Evolutionary conservation across 2,888 invertebrate species (phyloP).

Genomic region (Argyresthia goedartella): DNA sequence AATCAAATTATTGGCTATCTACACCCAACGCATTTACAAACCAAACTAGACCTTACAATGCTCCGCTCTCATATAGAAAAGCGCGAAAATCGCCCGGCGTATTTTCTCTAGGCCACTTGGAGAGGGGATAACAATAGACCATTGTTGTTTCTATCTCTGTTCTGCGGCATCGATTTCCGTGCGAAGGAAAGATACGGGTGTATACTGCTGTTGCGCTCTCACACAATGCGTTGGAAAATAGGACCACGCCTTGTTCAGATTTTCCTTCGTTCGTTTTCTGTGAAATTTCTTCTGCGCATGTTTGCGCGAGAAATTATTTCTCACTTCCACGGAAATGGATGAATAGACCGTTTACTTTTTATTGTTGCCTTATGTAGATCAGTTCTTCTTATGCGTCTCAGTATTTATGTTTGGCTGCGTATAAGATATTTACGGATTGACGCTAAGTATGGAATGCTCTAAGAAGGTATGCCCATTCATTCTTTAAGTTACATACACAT

Average conservation of each 20-base stretch:
- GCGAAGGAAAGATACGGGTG: conserved; percentile 32
- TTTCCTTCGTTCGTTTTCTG: conserved; percentile 13
- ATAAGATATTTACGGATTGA: no score
- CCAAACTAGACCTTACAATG: not conserved
- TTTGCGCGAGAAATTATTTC: not conserved
- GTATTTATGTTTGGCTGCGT: no score
- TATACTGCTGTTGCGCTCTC: conserved; percentile 31
- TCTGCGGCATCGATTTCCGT: conserved; percentile 37
- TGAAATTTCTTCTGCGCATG: not conserved
- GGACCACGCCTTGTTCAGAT: conserved; percentile 25
- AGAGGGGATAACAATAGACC: conserved; percentile 67
- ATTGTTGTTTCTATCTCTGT: conserved; percentile 66
- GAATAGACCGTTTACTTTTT: no score
- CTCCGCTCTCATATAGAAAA: not conserved
- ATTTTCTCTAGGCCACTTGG: conserved; percentile 36
- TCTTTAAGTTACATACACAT: no score
- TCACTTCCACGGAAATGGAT: no score
- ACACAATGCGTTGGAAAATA: conserved; percentile 45
- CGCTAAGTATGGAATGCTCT: no score
- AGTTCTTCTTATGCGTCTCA: no score
- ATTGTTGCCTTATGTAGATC: no score
- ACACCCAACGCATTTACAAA: conserved; percentile 6
- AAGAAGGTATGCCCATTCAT: no score
- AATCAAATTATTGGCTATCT: conserved; percentile 60
- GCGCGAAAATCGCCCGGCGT: conserved; percentile 26